Evolutionary conservation across 2,888 invertebrate species (phyloP), one percentile per base, ranked within the genome.

Genomic region (Petrolisthes cinctipes): DNA sequence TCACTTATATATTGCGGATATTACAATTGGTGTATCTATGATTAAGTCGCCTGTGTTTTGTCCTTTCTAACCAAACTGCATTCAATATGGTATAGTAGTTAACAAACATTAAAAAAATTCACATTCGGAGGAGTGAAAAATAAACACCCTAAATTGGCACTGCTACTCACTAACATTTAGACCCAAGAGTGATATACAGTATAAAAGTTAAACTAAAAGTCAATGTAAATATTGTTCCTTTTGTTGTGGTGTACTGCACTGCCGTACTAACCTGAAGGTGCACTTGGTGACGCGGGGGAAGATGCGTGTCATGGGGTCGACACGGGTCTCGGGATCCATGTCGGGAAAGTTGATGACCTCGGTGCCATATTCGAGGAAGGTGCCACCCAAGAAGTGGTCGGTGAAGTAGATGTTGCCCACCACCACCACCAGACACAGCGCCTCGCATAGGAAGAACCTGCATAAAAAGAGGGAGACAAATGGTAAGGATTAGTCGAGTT

Each of bases 241-340:
- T 37, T 37, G 1, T 37, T 37, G 37, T 37, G 37, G 37, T 37
- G 37, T 37, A 37, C 37, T 6, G 17, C 56, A 37, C 37, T 78
- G 78, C 5, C 51, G 17, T 14, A 75, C 86, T 71, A 61, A 89
- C 90, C 89, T 89, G 95, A 97, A 97, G 90, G 96, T 97, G 92
- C 97, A 97, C 93, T 97, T 97, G 20, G 97, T 97, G 5, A 97
- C 93, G 91, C 97, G 94, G 0, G 97, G 97, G 92, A 97, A 96
- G 11, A 95, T 93, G 51, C 94, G 94, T 76, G 97, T 96, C 97
- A 97, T 97, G n/a, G 97, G 97, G 93, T 97, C 97, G 81, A 94
- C 95, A 75, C 97, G 94, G 37, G 96, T 95, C 91, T 97, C 96
- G 93, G 97, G 97, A 92, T 97, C 96, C 95, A 96, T 95, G 92